phyloP scores from a whole-genome alignment of 2,113 vertebrate species.

The Ameiurus melas region DNA sequence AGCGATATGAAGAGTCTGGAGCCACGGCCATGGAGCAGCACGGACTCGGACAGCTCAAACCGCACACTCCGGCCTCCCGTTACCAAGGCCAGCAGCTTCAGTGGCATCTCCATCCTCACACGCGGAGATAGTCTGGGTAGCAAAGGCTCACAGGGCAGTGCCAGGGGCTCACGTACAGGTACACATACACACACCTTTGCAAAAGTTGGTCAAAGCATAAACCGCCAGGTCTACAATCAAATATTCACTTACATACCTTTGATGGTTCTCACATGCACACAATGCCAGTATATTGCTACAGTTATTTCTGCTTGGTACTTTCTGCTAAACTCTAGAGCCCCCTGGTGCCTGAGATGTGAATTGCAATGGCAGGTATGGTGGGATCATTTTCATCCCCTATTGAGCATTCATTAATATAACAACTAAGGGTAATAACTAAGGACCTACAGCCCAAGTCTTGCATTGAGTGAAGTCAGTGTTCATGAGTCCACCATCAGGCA shows the following conservation, averaged over 20 bases:
- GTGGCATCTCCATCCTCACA: slow-evolving; percentile 97
- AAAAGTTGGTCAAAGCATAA: background rate
- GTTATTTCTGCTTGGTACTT: background rate
- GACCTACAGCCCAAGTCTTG: background rate
- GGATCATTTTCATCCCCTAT: background rate
- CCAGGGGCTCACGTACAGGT: slow-evolving; percentile 88
- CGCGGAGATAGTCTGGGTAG: slow-evolving; percentile 93
- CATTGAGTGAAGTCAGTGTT: background rate
- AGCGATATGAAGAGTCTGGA: slow-evolving; percentile 94
- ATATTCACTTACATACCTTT: too few species aligned
- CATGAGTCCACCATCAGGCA: background rate
- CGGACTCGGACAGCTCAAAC: slow-evolving; percentile 91
- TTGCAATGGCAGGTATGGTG: background rate
- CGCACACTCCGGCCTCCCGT: slow-evolving; percentile 90
- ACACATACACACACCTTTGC: slow-evolving; percentile 8
- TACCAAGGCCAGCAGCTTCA: slow-evolving; percentile 99
- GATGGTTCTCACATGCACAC: too few species aligned
- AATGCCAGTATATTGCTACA: background rate
- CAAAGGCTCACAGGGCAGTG: slow-evolving; percentile 81
- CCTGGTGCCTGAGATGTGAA: background rate
- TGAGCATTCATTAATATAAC: background rate
- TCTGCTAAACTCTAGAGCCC: background rate
- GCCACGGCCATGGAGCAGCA: slow-evolving; percentile 98
- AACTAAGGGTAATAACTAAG: background rate
- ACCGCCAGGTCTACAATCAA: too few species aligned